Base-by-base conservation (phyloP, 1,140 invertebrate genomes). In the Ptiloglossa arizonensis region DNA sequence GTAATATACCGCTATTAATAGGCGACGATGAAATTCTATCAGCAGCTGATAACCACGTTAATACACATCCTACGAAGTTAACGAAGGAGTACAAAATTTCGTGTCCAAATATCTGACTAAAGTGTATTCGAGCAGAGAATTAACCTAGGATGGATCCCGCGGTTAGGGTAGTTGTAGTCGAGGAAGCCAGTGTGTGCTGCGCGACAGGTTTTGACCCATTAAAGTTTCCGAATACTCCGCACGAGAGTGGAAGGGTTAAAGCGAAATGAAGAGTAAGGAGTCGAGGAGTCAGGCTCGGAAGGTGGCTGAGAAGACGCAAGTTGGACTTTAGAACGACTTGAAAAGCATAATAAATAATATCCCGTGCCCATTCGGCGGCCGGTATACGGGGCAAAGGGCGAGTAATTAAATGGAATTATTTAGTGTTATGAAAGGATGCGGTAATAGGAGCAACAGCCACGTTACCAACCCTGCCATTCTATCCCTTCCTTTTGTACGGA, bases 331-430 rank as follows among this genome's bases (percentile, higher is more conserved):
- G 27, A 80, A 59, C 78, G 41, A 81, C 81, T 82, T 83, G 75
- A 64, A 83, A 86, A 83, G 74, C 82, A 73, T 80, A 85, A 89
- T 88, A 88, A 87, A 89, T 89, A 86, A 87, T 88, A 89, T 70
- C 57, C 60, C 46, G 48, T 48, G 64, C 68, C 63, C 73, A 84
- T 88, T 87, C 76, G 81, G 79, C 72, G 75, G 59, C 57, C 38
- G 19, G 54, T 32, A 62, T 81, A 32, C 44, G 35, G 71, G 60
- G 57, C 75, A 86, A 88, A 79, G 73, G 70, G 63, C 76, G 56
- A 71, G 81, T 89, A 89, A 86, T 89, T 88, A 89, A 89, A 82
- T 84, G 73, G 60, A 87, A 89, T 88, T 86, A 87, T 87, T 88
- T 89, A 89, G 86, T 82, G 79, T 87, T 81, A 80, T 69, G 71